Conservation (phyloP, 1,140 invertebrate species). For the Drosophila quadrilineata region DNA sequence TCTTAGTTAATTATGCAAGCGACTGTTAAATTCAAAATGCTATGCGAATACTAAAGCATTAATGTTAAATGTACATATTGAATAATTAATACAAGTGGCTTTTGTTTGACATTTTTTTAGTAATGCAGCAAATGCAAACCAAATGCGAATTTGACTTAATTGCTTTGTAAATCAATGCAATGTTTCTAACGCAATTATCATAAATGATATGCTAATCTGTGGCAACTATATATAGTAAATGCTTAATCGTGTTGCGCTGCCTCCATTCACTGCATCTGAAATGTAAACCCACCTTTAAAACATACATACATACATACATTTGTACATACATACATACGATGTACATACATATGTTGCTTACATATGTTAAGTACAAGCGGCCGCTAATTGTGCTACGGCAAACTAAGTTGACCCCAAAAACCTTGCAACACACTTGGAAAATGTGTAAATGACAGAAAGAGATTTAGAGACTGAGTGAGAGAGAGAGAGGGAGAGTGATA, state of each 20-base stretch:
- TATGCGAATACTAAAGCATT: too few species aligned
- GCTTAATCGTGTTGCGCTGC: neutral
- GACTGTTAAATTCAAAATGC: too few species aligned
- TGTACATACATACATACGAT: too few species aligned
- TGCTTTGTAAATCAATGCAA: slow-evolving; percentile 32
- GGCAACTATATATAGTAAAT: neutral
- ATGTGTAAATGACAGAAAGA: slow-evolving; percentile 5
- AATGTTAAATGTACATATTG: too few species aligned
- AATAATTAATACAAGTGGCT: too few species aligned
- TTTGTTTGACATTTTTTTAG: too few species aligned
- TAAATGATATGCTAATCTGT: slow-evolving; percentile 2
- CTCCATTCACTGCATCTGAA: too few species aligned
- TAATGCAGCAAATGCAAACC: too few species aligned
- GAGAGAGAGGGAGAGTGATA: too few species aligned
- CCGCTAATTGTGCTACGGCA: slow-evolving; percentile 59
- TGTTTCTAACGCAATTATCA: neutral
- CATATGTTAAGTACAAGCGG: slow-evolving; percentile 58
- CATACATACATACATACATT: too few species aligned
- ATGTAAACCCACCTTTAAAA: slow-evolving; percentile 61
- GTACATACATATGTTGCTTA: slow-evolving; percentile 45
- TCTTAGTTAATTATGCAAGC: too few species aligned
- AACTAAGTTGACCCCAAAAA: slow-evolving; percentile 51
- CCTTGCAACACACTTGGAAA: slow-evolving; percentile 36
- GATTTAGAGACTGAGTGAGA: slow-evolving; percentile 8
- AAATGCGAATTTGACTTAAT: too few species aligned